Evolutionary conservation across 64 coral and sea anemone species (phyloP), one percentile per base, ranked within the genome.

Genomic region (Exaiptasia diaphana): DNA sequence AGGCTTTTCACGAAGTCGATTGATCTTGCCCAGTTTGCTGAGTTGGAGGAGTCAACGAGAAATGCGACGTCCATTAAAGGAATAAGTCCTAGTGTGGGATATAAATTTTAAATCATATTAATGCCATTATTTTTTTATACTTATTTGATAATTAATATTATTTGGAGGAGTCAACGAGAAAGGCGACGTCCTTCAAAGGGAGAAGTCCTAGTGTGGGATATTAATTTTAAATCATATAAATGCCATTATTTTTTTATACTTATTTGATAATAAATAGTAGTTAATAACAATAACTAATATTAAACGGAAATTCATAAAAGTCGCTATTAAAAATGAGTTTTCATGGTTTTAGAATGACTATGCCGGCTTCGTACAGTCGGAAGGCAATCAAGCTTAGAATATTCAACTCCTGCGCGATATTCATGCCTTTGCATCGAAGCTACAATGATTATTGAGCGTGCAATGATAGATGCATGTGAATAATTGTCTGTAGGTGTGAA

Each of bases 21-120:
- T 11, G 83, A 70, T 38, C 46, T 57, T 32, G 79, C 56, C 77
- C 77, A 93, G 62, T 88, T 83, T 10, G 65, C 61, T 23, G 18
- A 30, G 18, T 67, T 53, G 11, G 90, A 93, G 38, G 84, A 82
- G 41, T 93, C 90, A 1, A 93, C 78, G 4, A 93, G 3, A 48
- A 93, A 93, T 29, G 69, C 90, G n/a, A 93, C 74, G 80, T 93
- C 90, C 40, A 93, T 33, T 41, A 58, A 46, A 32, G 41, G 85
- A 29, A 33, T 38, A 2, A 28, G 42, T 54, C 64, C 85, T 88
- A 32, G 15, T 49, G 36, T 42, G 28, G 30, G 4, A 63, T 29
- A 38, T 36, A 11, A 40, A 8, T 23, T 78, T 53, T 30, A n/a
- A 38, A 31, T n/a, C n/a, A n/a, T n/a, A n/a, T n/a, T n/a, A n/a